phyloP scores from a whole-genome alignment of 2,113 vertebrate genomes.

The Ardeotis arabs region DNA sequence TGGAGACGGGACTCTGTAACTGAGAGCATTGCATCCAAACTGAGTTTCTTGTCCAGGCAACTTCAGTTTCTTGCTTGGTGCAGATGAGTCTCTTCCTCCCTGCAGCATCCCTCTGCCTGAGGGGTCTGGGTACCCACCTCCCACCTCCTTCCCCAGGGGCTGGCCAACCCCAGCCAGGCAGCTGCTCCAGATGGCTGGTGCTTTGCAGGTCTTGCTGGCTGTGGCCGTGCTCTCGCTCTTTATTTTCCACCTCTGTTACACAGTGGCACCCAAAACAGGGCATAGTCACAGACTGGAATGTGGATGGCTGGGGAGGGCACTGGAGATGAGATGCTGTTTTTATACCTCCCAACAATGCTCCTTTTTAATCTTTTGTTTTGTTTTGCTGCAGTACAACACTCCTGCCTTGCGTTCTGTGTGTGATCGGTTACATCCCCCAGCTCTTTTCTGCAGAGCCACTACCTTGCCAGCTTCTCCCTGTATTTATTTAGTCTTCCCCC shows the following conservation, averaged over 20 bases:
- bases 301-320: not conserved
- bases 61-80: accelerated
- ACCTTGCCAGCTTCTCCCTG: not conserved
- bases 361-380: not conserved
- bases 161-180: not conserved
- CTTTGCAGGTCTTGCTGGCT: not conserved
- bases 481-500: constrained; percentile 12
- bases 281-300: not conserved
- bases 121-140: too few species aligned
- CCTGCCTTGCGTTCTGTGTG: not conserved
- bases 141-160: accelerated
- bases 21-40: not conserved
- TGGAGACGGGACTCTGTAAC: not conserved
- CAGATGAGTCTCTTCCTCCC: not conserved
- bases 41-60: not conserved
- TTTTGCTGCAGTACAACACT: not conserved
- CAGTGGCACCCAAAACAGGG: accelerated
- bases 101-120: not conserved
- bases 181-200: accelerated
- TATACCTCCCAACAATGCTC: not conserved
- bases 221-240: not conserved
- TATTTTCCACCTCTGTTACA: not conserved
- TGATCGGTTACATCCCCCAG: not conserved
- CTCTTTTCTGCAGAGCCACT: not conserved
- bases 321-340: not conserved